These are phyloP conservation scores for Apodemus speciosus DNA, from an alignment of 2,113 vertebrate species.

Conservation along the genomic window DNA sequence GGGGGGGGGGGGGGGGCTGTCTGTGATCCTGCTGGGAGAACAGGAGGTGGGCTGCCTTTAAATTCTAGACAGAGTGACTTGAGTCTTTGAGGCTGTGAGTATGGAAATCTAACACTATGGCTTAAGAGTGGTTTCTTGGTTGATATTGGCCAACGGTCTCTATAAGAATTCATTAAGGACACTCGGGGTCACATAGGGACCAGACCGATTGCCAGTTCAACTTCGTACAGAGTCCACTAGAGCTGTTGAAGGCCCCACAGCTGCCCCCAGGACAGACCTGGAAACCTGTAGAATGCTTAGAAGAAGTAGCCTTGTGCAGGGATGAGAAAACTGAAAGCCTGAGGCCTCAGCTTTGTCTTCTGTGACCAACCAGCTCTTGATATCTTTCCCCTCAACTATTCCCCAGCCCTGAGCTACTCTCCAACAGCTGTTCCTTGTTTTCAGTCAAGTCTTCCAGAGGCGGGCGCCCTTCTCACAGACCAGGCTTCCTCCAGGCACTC, in stretches of 20 bases:
- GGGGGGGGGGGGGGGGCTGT: not conserved
- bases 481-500: not conserved
- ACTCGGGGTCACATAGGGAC: constrained; percentile 17
- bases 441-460: not conserved
- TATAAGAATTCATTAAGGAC: not conserved
- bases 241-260: not conserved
- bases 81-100: not conserved
- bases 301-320: not conserved
- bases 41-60: too few species aligned
- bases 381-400: not conserved
- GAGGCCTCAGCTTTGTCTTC: not conserved
- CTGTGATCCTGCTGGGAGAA: not conserved
- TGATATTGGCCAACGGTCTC: not conserved
- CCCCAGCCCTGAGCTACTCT: not conserved
- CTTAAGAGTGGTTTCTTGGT: not conserved
- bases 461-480: not conserved
- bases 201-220: not conserved
- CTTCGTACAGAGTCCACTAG: not conserved
- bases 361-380: not conserved
- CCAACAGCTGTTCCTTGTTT: not conserved
- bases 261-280: not conserved
- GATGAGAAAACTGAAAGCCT: not conserved
- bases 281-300: not conserved
- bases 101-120: not conserved
- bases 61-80: not conserved